A percentile compares a stretch with the other conserved stretches of the same genome.
These are phyloP conservation scores for Nomada ferruginata DNA, from an alignment of 2,888 invertebrate genomes.

Conservation along the genomic window DNA sequence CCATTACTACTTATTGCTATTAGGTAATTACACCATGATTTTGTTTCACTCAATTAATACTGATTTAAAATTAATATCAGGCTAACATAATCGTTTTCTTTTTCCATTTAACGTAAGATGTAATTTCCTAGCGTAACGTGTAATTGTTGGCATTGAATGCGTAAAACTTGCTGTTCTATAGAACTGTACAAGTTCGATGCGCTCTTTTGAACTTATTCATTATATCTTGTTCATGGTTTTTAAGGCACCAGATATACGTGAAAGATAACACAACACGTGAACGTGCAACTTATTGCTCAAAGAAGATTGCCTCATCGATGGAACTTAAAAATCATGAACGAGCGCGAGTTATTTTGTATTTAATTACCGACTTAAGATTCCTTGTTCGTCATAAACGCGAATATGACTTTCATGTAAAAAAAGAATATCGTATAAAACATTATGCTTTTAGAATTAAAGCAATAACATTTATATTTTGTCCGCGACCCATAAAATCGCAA, in stretches of 20 bases:
- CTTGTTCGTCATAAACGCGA: slow-evolving; percentile 32
- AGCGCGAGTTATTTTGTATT: slow-evolving; percentile 35
- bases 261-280: slow-evolving; percentile 52
- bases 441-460: slow-evolving; percentile 21
- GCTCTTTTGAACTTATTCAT: slow-evolving; percentile 53
- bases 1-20: slow-evolving; percentile 76
- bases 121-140: slow-evolving; percentile 44
- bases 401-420: slow-evolving; percentile 31
- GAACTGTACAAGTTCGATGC: slow-evolving; percentile 65
- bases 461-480: slow-evolving; percentile 19
- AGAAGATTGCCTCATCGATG: slow-evolving; percentile 41
- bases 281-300: slow-evolving; percentile 39
- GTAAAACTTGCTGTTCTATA: slow-evolving; percentile 53
- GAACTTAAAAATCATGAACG: slow-evolving; percentile 73
- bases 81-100: slow-evolving; percentile 48
- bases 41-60: slow-evolving; percentile 73
- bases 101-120: slow-evolving; percentile 55
- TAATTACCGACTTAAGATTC: slow-evolving; percentile 40
- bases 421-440: slow-evolving; percentile 33
- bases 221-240: slow-evolving; percentile 73
- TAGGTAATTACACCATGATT: slow-evolving; percentile 67
- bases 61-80: slow-evolving; percentile 62
- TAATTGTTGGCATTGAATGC: slow-evolving; percentile 41
- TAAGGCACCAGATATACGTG: slow-evolving; percentile 70
- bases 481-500: slow-evolving; percentile 7